These are phyloP conservation scores for Tonatia bakeri DNA, from an alignment of 2,113 vertebrate species.

Conservation along the genomic window DNA sequence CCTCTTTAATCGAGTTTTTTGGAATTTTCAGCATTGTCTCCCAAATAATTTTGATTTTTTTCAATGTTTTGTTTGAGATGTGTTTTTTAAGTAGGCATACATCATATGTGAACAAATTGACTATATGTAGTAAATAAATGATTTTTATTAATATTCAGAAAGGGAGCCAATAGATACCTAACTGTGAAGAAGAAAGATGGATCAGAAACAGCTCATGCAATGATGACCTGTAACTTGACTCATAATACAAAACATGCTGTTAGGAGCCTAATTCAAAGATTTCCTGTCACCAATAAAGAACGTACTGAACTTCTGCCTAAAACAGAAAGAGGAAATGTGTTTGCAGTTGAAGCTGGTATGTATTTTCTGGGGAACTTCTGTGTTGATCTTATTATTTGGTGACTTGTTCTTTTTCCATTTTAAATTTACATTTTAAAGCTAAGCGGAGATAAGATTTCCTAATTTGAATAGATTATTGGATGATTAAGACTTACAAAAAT, in stretches of 20 bases:
- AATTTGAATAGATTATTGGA: conserved; percentile 25
- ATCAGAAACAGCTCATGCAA: conserved; percentile 78
- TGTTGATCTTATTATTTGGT: conserved; percentile 48
- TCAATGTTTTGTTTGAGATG: conserved; percentile 38
- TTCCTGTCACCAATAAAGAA: conserved; percentile 90
- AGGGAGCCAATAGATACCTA: conserved; percentile 87
- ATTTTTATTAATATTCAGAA: conserved; percentile 81
- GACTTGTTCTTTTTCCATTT: conserved; percentile 41
- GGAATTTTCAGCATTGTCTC: not conserved
- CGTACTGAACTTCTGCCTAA: conserved; percentile 86
- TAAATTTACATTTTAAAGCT: conserved; percentile 5
- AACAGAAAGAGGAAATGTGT: conserved; percentile 79
- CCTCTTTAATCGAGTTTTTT: conserved; percentile 22
- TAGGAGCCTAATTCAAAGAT: conserved; percentile 85
- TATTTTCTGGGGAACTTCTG: conserved; percentile 57
- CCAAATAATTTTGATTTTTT: conserved; percentile 41
- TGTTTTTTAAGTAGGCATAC: conserved; percentile 59
- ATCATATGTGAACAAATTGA: conserved; percentile 56
- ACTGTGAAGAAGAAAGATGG: conserved; percentile 91
- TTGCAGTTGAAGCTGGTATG: conserved; percentile 83
- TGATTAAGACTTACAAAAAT: not conserved
- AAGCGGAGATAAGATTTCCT: conserved; percentile 10
- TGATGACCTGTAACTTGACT: conserved; percentile 85
- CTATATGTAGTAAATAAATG: conserved; percentile 61
- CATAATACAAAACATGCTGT: conserved; percentile 82